A percentile compares a stretch with the other conserved stretches of the same genome.
Conservation (phyloP, 1,140 invertebrate species). For the Aphaenogaster ashmeadi region DNA sequence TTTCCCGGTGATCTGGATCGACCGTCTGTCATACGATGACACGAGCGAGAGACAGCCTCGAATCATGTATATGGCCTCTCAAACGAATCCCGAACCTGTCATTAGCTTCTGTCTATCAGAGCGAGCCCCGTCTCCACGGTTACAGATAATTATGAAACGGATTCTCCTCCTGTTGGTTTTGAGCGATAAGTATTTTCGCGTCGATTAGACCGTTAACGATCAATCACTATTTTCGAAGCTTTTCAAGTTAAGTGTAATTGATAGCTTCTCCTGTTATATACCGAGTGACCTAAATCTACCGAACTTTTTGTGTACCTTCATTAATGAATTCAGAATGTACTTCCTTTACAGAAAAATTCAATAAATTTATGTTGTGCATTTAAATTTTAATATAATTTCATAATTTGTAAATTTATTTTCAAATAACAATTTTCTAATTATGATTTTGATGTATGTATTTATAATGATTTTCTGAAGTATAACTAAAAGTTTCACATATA, state of each 20-base stretch:
- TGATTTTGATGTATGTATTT: too few relatives aligned
- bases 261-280: conserved; percentile 4
- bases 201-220: conserved; percentile 21
- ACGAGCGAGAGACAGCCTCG: conserved; percentile 29
- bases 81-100: conserved; percentile 53
- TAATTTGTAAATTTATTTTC: neutral
- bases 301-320: neutral
- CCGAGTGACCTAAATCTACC: neutral
- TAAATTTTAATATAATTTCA: neutral
- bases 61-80: conserved; percentile 38
- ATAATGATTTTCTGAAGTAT: neutral
- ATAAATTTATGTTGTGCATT: neutral
- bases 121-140: neutral
- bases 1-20: conserved; percentile 60
- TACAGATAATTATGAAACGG: conserved; percentile 54
- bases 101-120: conserved; percentile 49
- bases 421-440: neutral
- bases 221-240: conserved; percentile 38
- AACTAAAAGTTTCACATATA: neutral
- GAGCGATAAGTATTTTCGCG: conserved; percentile 42
- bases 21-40: conserved; percentile 55
- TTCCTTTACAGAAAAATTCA: neutral
- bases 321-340: neutral
- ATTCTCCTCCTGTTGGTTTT: conserved; percentile 13
- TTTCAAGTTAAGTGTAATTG: conserved; percentile 28